Base-by-base conservation (phyloP, 1,140 invertebrate species). In the Drosophila asahinai region DNA sequence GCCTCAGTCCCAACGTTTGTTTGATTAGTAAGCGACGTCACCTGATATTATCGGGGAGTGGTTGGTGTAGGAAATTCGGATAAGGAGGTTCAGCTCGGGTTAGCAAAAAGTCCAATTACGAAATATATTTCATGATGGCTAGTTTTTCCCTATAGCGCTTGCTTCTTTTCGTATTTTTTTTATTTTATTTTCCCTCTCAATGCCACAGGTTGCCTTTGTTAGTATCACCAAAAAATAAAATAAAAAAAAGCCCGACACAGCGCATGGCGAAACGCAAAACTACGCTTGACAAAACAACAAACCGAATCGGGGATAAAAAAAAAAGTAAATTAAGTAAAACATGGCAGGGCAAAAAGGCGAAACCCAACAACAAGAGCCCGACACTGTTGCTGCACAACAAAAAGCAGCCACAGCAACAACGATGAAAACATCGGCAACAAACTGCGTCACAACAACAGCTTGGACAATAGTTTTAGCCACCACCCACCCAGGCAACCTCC, bases 141-240 rank as follows among this genome's bases (percentile, higher is more conserved):
- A 40, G 25, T 67, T 68, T 55, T 68, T 47, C n/a, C 33, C n/a
- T 14, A 42, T 55, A 19, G 49, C 25, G 22, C 19, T 25, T 17
- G 30, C 25, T 25, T 38, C 14, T 30, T 30, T 30, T 6, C 6
- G 22, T 5, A 1, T 7, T 27, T 27, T 64, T 42, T 25, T 27
- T 22, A 22, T 67, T 54, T 38, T 49, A 7, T 48, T 49, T 33
- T 38, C 14, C 45, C 52, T n/a, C 66, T 36, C 70, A 71, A 73
- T 73, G 70, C 70, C 70, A 73, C 70, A 73, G 67, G 67, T 73
- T 73, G 70, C 54, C 70, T 73, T 73, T 73, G 70, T 73, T 60
- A 49, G 38, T 59, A 36, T 73, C 52, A 27, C 66, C 40, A 14
- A 51, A 59, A 70, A 70, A 66, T n/a, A 48, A 36, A 19, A 43